Evolutionary conservation across 92 coral and sea anemone species (phyloP), one percentile per base, ranked within the genome.

Genomic region (Actinernus sp.): DNA sequence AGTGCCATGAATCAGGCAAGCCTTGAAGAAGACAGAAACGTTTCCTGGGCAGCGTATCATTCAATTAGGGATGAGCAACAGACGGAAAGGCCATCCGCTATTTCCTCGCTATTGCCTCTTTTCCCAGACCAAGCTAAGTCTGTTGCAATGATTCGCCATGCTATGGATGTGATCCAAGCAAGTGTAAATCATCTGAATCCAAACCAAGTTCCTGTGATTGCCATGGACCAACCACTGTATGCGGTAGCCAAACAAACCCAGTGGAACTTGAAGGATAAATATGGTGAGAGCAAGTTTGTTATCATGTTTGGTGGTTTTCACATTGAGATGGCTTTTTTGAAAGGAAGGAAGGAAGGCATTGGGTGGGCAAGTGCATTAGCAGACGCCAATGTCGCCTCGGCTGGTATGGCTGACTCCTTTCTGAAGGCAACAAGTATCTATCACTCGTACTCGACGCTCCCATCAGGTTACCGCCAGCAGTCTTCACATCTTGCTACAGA

Each of bases 121-220:
- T 85, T 78, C 44, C 78, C 85, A 8, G 90, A 84, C 55, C 51
- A 77, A 39, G 85, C 90, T 32, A 83, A 68, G 84, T 76, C 80
- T 9, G 55, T 61, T 43, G 86, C 86, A n/a, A 84, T 78, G 86
- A 71, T 84, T 10, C 37, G 57, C 27, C 86, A 84, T 58, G 58
- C 91, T 10, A 78, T 84, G 86, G 78, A 83, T 76, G 72, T 76
- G 28, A 61, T 83, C 56, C 60, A 68, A 55, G 59, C 56, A 20
- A 27, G 58, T 58, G 63, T 69, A 11, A 36, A 62, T 44, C 46
- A 58, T 41, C 73, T 83, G 3, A 78, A 69, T 46, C 76, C 81
- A 29, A 22, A 47, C 39, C 90, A 84, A 53, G 60, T 64, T 25
- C 83, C 89, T 31, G 78, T 83, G 14, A 74, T 83, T 28, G 89